A percentile compares a stretch with the other conserved stretches of the same genome.
These are phyloP conservation scores for Gadus macrocephalus DNA, from an alignment of 2,113 vertebrate species.

Conservation along the genomic window DNA sequence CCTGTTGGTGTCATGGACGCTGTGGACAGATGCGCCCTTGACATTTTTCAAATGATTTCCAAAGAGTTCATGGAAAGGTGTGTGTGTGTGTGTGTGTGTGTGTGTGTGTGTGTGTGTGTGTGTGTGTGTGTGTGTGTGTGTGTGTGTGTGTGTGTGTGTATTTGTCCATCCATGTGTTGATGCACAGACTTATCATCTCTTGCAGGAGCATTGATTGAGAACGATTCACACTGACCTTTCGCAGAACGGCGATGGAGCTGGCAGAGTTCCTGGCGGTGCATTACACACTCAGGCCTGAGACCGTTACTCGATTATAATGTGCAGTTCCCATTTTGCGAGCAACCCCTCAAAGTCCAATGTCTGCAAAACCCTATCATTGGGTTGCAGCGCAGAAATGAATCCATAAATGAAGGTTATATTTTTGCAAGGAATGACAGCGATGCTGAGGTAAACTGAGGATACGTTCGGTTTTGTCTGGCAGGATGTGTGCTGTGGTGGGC, in stretches of 20 bases:
- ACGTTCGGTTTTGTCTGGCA: too few relatives aligned
- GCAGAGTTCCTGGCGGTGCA: conserved; percentile 35
- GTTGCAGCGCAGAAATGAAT: conserved; percentile 10
- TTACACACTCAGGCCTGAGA: conserved; percentile 45
- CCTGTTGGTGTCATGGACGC: conserved; percentile 13
- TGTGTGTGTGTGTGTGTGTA: neutral
- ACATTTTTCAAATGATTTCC: conserved; percentile 39
- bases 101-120: conserved; percentile 6
- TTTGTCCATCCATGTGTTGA: conserved; percentile 22
- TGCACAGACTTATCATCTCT: conserved; percentile 46
- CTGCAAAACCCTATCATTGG: conserved; percentile 1
- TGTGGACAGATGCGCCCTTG: conserved; percentile 19
- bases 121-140: neutral
- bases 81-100: neutral
- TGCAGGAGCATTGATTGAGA: conserved; percentile 32
- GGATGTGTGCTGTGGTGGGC: too few relatives aligned
- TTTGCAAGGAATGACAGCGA: conserved; percentile 12
- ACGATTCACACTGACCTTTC: conserved; percentile 54
- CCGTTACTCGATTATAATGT: conserved; percentile 40
- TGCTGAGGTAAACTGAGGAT: neutral
- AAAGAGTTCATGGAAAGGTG: neutral
- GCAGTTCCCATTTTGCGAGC: conserved; percentile 48
- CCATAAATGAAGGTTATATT: too few relatives aligned
- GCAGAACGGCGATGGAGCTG: conserved; percentile 35
- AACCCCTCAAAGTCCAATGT: conserved; percentile 40